Conservation (phyloP, 2,888 invertebrate species). For the Xylophagus ater region DNA sequence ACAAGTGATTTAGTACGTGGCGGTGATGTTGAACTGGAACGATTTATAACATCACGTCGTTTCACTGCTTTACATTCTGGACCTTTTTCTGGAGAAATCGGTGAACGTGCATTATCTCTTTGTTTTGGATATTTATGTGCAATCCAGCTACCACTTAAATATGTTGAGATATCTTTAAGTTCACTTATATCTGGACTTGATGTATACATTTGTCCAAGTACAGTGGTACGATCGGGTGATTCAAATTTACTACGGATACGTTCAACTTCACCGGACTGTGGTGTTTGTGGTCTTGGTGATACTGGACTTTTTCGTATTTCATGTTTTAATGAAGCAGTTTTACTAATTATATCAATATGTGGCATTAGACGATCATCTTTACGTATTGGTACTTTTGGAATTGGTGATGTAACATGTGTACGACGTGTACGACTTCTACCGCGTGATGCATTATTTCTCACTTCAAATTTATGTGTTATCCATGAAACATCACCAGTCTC, state of each 20-base stretch:
- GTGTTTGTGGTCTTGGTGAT: no score
- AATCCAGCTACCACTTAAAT: conserved; percentile 67
- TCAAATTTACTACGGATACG: conserved; percentile 63
- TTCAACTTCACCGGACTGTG: conserved; percentile 56
- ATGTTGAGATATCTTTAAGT: conserved; percentile 64
- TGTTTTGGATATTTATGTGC: conserved; percentile 66
- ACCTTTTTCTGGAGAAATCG: conserved; percentile 43
- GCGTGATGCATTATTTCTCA: conserved; percentile 35
- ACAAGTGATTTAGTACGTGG: conserved; percentile 41
- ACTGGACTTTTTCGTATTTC: conserved; percentile 38
- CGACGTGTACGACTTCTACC: conserved; percentile 42
- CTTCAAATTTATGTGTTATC: conserved; percentile 50
- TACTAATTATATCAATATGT: conserved; percentile 81
- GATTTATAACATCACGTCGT: conserved; percentile 18
- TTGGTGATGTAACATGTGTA: conserved; percentile 47
- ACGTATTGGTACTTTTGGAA: conserved; percentile 50
- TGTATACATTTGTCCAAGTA: conserved; percentile 67
- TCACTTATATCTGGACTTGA: conserved; percentile 71
- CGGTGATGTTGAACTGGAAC: conserved; percentile 41
- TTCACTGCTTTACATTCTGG: conserved; percentile 22
- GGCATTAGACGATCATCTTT: conserved; percentile 71
- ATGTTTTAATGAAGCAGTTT: conserved; percentile 57
- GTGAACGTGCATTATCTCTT: conserved; percentile 55
- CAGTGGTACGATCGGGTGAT: conserved; percentile 43
- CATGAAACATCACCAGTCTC: conserved; percentile 49